These are phyloP conservation scores for Staurois parvus DNA, from an alignment of 2,797 vertebrate species.

Conservation along the genomic window DNA sequence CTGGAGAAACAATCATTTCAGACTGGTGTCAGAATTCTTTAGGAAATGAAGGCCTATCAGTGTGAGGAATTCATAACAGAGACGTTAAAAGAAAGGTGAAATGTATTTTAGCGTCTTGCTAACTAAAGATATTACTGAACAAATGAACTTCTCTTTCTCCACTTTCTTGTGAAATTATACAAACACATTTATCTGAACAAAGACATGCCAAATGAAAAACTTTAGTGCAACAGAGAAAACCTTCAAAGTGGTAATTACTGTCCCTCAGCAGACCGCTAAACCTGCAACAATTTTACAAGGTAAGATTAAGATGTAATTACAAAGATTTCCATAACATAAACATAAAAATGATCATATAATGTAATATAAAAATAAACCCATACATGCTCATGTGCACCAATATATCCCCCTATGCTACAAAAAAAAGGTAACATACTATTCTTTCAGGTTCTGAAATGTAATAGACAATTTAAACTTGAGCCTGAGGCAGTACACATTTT, in stretches of 20 bases:
- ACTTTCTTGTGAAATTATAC: slow-evolving; percentile 57
- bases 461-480: too few species aligned
- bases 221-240: slow-evolving; percentile 11
- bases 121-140: slow-evolving; percentile 58
- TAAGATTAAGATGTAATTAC: slow-evolving; percentile 7
- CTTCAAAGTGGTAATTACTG: slow-evolving; percentile 34
- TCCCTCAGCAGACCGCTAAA: neutral
- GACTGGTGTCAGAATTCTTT: slow-evolving; percentile 47
- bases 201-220: slow-evolving; percentile 44
- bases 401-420: too few species aligned
- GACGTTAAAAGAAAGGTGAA: slow-evolving; percentile 59
- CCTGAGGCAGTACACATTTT: too few species aligned
- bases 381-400: too few species aligned
- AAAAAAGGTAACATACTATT: too few species aligned
- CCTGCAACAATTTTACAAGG: slow-evolving; percentile 2
- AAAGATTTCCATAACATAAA: neutral
- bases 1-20: slow-evolving; percentile 40
- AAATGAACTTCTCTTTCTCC: slow-evolving; percentile 53
- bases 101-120: slow-evolving; percentile 59
- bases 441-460: too few species aligned
- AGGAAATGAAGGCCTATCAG: slow-evolving; percentile 57
- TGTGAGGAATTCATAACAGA: slow-evolving; percentile 52
- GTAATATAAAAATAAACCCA: too few species aligned
- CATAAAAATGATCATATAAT: too few species aligned
- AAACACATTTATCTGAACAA: slow-evolving; percentile 50